These are phyloP conservation scores for Sclerodermus sp. DNA, from an alignment of 2,888 invertebrate genomes.

Conservation along the genomic window DNA sequence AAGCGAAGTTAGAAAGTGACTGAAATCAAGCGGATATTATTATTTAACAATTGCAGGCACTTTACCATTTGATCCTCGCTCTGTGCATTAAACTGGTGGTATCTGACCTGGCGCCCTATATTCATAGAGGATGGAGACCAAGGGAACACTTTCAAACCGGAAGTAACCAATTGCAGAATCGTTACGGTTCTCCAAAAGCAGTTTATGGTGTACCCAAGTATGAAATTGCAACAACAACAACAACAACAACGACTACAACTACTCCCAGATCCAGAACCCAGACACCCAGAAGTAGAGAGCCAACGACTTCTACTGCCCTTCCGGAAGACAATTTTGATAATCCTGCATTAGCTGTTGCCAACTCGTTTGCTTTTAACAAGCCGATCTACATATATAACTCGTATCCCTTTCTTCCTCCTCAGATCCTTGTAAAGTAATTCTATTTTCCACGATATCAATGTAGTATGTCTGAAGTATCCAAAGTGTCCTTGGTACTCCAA, in stretches of 20 bases:
- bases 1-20: no score
- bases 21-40: no score
- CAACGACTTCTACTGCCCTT: slow-evolving; percentile 25
- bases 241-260: no score
- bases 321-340: slow-evolving; percentile 41
- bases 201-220: slow-evolving; percentile 33
- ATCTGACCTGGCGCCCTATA: slow-evolving; percentile 33
- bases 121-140: slow-evolving; percentile 50
- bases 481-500: no score
- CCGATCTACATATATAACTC: slow-evolving; percentile 51
- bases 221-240: slow-evolving; percentile 13
- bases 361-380: slow-evolving; percentile 52
- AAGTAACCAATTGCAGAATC: slow-evolving; percentile 30
- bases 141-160: slow-evolving; percentile 40
- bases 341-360: slow-evolving; percentile 50
- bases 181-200: slow-evolving; percentile 29
- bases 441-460: no score
- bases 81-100: slow-evolving; percentile 28
- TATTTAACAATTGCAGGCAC: slow-evolving; percentile 1
- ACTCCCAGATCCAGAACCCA: slow-evolving; percentile 29
- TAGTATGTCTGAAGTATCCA: no score
- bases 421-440: slow-evolving; percentile 16
- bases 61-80: slow-evolving; percentile 22
- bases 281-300: slow-evolving; percentile 43
- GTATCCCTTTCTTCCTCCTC: slow-evolving; percentile 37